Evolutionary conservation across 2,888 invertebrate species (phyloP).

Genomic region (Andrena bucephala): DNA sequence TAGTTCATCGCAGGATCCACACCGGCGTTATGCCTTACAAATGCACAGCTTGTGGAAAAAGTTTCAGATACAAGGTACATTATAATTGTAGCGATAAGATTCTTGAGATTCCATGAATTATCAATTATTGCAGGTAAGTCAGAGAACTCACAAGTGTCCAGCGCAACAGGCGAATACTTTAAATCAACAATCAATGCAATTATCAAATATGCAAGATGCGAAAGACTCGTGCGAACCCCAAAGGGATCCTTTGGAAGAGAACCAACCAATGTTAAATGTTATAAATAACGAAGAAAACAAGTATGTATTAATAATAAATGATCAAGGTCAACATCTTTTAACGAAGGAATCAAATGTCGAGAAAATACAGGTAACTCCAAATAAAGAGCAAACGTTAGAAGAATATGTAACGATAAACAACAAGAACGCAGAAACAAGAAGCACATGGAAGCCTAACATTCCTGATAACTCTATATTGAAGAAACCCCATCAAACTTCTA

Average conservation of each 20-base stretch:
- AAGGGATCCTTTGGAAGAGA: slow-evolving; percentile 51
- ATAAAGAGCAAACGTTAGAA: slow-evolving; percentile 42
- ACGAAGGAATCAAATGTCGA: slow-evolving; percentile 75
- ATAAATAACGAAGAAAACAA: slow-evolving; percentile 76
- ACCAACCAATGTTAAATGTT: slow-evolving; percentile 56
- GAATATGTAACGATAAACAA: slow-evolving; percentile 21
- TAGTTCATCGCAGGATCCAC: slow-evolving; percentile 94
- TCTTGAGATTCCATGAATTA: slow-evolving; percentile 18
- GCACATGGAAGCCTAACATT: slow-evolving; percentile 65
- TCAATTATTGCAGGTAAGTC: slow-evolving; percentile 88
- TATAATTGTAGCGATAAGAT: slow-evolving; percentile 24
- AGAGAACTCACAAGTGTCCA: slow-evolving; percentile 93
- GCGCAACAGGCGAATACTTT: slow-evolving; percentile 82
- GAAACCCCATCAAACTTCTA: slow-evolving; percentile 35
- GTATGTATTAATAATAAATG: slow-evolving; percentile 79
- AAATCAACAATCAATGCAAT: slow-evolving; percentile 71
- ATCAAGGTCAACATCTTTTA: slow-evolving; percentile 79
- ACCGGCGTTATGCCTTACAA: slow-evolving; percentile 95
- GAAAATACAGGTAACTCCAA: slow-evolving; percentile 49
- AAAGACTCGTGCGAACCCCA: slow-evolving; percentile 36
- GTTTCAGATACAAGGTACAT: slow-evolving; percentile 92
- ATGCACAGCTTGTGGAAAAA: slow-evolving; percentile 92
- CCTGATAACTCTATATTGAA: slow-evolving; percentile 45
- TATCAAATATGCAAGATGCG: slow-evolving; percentile 57
- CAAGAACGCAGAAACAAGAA: slow-evolving; percentile 44